Conservation (phyloP, 2,797 vertebrate genomes). For the Brotula barbata region DNA sequence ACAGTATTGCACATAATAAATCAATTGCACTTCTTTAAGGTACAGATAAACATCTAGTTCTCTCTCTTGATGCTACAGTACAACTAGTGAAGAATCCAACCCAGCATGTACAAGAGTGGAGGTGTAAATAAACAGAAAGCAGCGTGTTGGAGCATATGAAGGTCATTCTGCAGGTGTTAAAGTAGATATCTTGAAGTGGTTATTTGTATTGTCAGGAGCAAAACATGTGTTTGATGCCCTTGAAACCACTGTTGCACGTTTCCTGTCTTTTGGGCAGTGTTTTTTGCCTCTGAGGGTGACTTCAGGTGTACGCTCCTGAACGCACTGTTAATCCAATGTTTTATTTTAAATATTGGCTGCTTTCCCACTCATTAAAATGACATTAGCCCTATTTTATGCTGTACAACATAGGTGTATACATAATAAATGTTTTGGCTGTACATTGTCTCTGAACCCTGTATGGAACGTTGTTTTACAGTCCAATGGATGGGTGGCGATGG, state of each 20-base stretch:
- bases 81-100: conserved; percentile 68
- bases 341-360: conserved; percentile 48
- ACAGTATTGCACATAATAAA: conserved; percentile 81
- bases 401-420: conserved; percentile 35
- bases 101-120: conserved; percentile 62
- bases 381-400: conserved; percentile 68
- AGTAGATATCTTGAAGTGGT: conserved; percentile 36
- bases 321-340: conserved; percentile 33
- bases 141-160: conserved; percentile 49
- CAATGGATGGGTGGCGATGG: conserved; percentile 27
- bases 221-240: conserved; percentile 43
- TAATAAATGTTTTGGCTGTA: conserved; percentile 56
- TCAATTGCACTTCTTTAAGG: conserved; percentile 87
- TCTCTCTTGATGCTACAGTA: conserved; percentile 78
- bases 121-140: conserved; percentile 58
- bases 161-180: conserved; percentile 13
- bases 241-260: conserved; percentile 61
- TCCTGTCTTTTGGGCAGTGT: conserved; percentile 53
- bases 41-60: conserved; percentile 77
- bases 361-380: conserved; percentile 52
- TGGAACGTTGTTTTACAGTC: conserved; percentile 38
- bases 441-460: conserved; percentile 45
- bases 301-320: conserved; percentile 32
- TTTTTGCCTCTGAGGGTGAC: conserved; percentile 61
- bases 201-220: conserved; percentile 33